These are phyloP conservation scores for Phyllotis vaccarum DNA, from an alignment of 2,797 vertebrate species.

Conservation along the genomic window DNA sequence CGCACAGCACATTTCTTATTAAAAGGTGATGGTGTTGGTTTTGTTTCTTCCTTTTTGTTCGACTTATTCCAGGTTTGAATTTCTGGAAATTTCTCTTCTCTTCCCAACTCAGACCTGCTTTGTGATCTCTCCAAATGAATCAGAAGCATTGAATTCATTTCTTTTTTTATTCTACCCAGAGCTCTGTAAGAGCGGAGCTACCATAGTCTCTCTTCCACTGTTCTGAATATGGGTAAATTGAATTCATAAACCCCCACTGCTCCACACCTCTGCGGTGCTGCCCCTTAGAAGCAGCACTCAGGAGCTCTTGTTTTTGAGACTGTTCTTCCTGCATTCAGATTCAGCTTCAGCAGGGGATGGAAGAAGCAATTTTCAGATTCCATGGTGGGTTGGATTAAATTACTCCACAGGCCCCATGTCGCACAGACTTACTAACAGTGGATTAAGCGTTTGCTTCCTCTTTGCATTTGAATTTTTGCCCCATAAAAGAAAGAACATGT, in stretches of 20 bases:
- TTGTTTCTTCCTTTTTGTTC: slow-evolving; percentile 41
- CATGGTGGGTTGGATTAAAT: slow-evolving; percentile 58
- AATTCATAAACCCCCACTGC: slow-evolving; percentile 76
- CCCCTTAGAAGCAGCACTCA: slow-evolving; percentile 71
- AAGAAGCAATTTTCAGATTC: slow-evolving; percentile 80
- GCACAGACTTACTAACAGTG: slow-evolving; percentile 63
- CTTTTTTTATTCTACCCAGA: slow-evolving; percentile 35
- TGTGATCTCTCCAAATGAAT: slow-evolving; percentile 56
- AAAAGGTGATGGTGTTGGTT: slow-evolving; percentile 15
- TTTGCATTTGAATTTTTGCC: slow-evolving; percentile 61
- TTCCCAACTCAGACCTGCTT: neutral
- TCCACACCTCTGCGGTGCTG: slow-evolving; percentile 53
- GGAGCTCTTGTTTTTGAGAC: slow-evolving; percentile 74
- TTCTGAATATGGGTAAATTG: slow-evolving; percentile 80
- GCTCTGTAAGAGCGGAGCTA: slow-evolving; percentile 7
- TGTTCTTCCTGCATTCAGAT: slow-evolving; percentile 75
- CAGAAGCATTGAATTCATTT: slow-evolving; percentile 59
- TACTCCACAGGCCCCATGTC: slow-evolving; percentile 60
- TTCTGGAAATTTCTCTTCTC: slow-evolving; percentile 53
- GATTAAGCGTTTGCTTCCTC: slow-evolving; percentile 69
- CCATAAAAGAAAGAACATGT: slow-evolving; percentile 72
- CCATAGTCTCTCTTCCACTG: slow-evolving; percentile 63
- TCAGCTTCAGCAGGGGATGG: slow-evolving; percentile 72
- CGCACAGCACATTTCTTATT: slow-evolving; percentile 35
- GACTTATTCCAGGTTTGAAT: slow-evolving; percentile 5